Conservation (phyloP, 2,797 vertebrate species). For the Alfaro cultratus region DNA sequence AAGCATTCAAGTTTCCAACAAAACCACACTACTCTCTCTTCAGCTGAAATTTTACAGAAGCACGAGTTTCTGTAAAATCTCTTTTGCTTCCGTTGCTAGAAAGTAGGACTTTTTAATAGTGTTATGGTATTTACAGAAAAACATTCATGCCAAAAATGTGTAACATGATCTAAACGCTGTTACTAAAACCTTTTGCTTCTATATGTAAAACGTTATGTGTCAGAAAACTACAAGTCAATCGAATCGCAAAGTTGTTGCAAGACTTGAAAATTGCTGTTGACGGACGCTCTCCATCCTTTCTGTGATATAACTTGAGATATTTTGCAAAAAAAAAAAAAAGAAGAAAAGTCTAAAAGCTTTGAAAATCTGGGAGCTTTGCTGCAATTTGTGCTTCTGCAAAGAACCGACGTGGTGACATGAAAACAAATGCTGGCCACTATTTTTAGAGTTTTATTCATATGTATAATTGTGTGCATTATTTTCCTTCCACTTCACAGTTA, state of each 20-base stretch:
- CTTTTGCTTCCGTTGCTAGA: background rate
- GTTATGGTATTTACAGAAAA: background rate
- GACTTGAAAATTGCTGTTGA: background rate
- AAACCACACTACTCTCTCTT: background rate
- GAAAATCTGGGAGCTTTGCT: background rate
- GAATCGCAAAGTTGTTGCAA: background rate
- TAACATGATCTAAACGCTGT: background rate
- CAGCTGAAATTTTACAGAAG: background rate
- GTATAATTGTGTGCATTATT: background rate
- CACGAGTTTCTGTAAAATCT: background rate
- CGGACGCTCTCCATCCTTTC: background rate
- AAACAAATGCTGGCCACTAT: background rate
- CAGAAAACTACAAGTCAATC: background rate
- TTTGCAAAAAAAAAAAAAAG: background rate
- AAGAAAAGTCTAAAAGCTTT: background rate
- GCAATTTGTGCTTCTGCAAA: background rate
- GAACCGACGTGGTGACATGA: background rate
- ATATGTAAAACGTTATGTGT: too few species aligned
- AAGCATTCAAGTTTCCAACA: slow-evolving; percentile 12
- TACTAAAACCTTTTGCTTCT: background rate
- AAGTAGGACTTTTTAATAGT: background rate
- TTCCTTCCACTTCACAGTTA: background rate
- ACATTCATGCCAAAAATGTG: background rate
- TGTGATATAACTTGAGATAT: background rate
- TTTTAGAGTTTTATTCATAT: too few species aligned